Evolutionary conservation across 1,140 invertebrate genomes (phyloP).

Genomic region (Pachyrhynchus sulphureomaculatus): DNA sequence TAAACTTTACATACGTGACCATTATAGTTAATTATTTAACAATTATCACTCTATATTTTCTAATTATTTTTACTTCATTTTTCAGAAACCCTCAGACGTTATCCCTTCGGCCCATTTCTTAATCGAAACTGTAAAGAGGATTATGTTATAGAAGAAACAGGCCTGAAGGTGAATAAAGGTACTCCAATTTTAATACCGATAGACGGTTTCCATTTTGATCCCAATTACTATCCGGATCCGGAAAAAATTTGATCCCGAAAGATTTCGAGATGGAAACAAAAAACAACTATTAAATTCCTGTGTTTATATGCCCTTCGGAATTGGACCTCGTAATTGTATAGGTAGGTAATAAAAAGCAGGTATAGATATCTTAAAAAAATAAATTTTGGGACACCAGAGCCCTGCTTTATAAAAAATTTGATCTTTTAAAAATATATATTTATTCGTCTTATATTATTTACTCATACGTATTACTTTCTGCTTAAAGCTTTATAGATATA

Average conservation of each 20-base stretch:
- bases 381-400: background rate
- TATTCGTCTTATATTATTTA: no score
- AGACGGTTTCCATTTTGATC: slow-evolving; percentile 52
- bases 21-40: no score
- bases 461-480: no score
- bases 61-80: slow-evolving; percentile 31
- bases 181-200: slow-evolving; percentile 47
- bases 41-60: no score
- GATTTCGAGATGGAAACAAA: slow-evolving; percentile 55
- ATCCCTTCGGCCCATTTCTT: slow-evolving; percentile 60
- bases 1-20: no score
- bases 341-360: slow-evolving; percentile 33
- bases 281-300: slow-evolving; percentile 28
- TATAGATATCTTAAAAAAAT: background rate
- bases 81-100: slow-evolving; percentile 52
- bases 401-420: background rate
- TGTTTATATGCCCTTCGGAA: slow-evolving; percentile 61
- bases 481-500: no score
- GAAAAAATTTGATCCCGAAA: slow-evolving; percentile 65
- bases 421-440: no score
- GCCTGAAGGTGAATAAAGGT: slow-evolving; percentile 50
- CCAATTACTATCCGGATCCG: slow-evolving; percentile 60
- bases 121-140: slow-evolving; percentile 52
- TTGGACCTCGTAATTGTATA: slow-evolving; percentile 62
- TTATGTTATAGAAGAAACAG: slow-evolving; percentile 47